phyloP scores from a whole-genome alignment of 1,140 invertebrate species.

The Ips typographus region DNA sequence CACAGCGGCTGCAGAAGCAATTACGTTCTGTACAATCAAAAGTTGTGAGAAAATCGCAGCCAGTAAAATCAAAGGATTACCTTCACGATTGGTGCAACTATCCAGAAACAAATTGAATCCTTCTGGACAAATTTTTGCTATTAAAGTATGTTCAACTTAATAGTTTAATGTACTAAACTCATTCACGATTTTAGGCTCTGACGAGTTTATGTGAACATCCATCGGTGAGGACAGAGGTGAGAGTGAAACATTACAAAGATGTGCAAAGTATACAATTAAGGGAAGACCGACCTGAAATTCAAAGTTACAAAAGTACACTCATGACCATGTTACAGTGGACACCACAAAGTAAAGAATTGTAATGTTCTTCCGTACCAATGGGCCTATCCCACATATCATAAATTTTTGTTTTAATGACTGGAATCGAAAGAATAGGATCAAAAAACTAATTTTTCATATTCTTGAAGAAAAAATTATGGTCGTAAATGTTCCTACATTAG shows the following conservation, averaged over 20 bases:
- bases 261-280: constrained; percentile 36
- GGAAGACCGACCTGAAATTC: constrained; percentile 15
- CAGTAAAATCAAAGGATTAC: constrained; percentile 37
- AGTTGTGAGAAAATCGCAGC: constrained; percentile 42
- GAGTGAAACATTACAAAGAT: constrained; percentile 33
- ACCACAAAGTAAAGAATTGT: constrained; percentile 6
- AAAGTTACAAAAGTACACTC: constrained; percentile 14
- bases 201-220: constrained; percentile 46
- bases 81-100: constrained; percentile 41
- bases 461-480: too few species aligned
- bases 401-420: too few species aligned
- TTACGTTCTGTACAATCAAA: constrained; percentile 47
- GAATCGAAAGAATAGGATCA: too few species aligned
- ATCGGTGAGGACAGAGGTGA: constrained; percentile 36
- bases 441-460: too few species aligned
- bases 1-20: constrained; percentile 40
- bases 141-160: constrained; percentile 37
- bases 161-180: background rate
- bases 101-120: constrained; percentile 38
- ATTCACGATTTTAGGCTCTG: constrained; percentile 36
- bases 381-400: too few species aligned
- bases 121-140: constrained; percentile 41
- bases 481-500: too few species aligned
- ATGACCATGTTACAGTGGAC: constrained; percentile 25
- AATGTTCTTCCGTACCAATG: too few species aligned